Evolutionary conservation across 2,113 vertebrate genomes (phyloP).

Genomic region (Gorsachius goisagi): DNA sequence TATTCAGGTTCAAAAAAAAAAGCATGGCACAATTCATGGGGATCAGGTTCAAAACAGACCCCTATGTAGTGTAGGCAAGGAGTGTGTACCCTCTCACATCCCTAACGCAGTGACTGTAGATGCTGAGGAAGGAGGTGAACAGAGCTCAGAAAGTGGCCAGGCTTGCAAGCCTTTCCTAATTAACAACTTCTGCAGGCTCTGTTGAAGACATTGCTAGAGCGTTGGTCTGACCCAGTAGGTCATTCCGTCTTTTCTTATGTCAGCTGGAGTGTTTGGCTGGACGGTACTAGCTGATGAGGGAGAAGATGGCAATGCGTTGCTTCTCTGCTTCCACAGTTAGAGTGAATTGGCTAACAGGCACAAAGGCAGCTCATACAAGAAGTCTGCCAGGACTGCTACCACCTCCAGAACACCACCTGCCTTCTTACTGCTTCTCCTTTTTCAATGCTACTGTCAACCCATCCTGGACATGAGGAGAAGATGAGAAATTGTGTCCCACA

Average conservation of each 20-base stretch:
- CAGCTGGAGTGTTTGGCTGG: not conserved
- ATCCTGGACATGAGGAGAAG: not conserved
- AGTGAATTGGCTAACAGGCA: not conserved
- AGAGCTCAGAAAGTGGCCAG: not conserved
- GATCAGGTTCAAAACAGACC: not conserved
- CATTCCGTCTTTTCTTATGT: not conserved
- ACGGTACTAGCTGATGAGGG: not conserved
- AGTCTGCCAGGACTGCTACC: not conserved
- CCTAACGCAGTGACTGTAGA: not conserved
- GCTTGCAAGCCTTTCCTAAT: not conserved
- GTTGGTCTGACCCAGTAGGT: not conserved
- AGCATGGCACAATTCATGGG: not conserved
- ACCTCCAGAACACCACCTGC: not conserved
- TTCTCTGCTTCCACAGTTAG: not conserved
- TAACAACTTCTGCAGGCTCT: not conserved
- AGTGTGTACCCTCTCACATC: not conserved
- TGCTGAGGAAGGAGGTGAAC: not conserved
- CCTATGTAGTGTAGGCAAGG: rapidly evolving
- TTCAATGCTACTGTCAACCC: not conserved
- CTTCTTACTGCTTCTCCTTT: not conserved
- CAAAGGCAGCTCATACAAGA: not conserved
- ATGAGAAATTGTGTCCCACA: not conserved
- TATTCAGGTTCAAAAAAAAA: not conserved
- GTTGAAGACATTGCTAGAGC: not conserved
- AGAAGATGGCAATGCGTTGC: not conserved